A percentile compares a stretch with the other conserved stretches of the same genome.
phyloP scores from a whole-genome alignment of 2,888 invertebrate genomes.

The Euzophera pinguis region DNA sequence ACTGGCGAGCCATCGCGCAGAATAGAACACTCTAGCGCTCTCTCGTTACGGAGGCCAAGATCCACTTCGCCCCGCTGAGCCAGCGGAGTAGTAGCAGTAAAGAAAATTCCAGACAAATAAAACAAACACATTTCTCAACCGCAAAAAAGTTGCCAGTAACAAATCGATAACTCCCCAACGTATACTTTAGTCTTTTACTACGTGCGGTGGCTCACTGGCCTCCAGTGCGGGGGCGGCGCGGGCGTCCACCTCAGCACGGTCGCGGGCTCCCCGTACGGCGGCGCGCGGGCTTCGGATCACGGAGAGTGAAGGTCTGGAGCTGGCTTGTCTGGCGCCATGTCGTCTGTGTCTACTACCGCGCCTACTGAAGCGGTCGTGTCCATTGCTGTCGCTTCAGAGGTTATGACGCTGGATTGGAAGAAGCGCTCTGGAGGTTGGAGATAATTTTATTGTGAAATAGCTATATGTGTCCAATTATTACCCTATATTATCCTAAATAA shows the following conservation, averaged over 20 bases:
- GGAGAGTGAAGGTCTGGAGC: constrained; percentile 70
- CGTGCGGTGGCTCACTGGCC: constrained; percentile 64
- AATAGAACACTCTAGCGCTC: no score
- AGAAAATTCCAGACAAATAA: no score
- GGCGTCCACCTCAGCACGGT: constrained; percentile 67
- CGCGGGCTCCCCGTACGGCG: constrained; percentile 14
- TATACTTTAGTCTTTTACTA: neutral
- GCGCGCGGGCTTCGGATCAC: constrained; percentile 48
- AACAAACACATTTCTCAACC: no score
- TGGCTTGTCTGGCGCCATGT: constrained; percentile 68
- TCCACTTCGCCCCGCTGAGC: no score
- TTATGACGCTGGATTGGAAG: constrained; percentile 81
- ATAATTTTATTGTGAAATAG: constrained; percentile 7
- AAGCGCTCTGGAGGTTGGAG: constrained; percentile 74
- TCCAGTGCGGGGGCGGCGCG: constrained; percentile 72
- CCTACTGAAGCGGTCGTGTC: constrained; percentile 61
- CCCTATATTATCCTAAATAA: no score
- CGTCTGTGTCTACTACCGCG: constrained; percentile 50
- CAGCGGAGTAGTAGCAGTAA: no score
- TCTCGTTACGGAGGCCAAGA: no score
- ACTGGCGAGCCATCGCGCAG: no score
- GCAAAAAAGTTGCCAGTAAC: no score
- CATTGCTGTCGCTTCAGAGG: constrained; percentile 79
- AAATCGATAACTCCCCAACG: neutral
- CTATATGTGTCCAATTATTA: no score